Evolutionary conservation across 2,113 vertebrate species (phyloP).

Genomic region (Peromyscus polionotus): DNA sequence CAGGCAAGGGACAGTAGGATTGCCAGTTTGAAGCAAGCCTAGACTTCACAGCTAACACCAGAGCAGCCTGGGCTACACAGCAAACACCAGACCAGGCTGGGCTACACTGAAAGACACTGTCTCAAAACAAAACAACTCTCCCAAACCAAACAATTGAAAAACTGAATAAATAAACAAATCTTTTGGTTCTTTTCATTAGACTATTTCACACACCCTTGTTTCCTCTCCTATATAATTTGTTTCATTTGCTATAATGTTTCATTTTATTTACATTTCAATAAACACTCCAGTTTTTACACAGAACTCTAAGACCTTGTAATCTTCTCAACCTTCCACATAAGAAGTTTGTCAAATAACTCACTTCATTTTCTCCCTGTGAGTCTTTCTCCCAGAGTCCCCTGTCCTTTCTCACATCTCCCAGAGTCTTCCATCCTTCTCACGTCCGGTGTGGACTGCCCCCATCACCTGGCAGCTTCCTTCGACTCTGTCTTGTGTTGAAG

Average conservation of each 20-base stretch:
- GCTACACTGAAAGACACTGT: background rate
- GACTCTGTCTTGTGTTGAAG: background rate
- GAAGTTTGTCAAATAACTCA: background rate
- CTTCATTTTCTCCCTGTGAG: background rate
- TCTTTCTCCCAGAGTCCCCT: background rate
- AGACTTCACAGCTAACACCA: background rate
- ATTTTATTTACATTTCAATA: background rate
- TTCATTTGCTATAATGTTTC: conserved; percentile 33
- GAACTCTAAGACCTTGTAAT: background rate
- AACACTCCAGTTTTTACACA: background rate
- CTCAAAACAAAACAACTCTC: background rate
- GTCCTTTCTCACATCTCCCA: background rate
- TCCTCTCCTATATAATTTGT: conserved; percentile 6
- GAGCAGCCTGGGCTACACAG: background rate
- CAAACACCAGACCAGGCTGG: background rate
- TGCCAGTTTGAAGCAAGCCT: background rate
- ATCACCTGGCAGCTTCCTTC: background rate
- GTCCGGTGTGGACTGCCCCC: background rate
- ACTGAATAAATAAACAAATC: background rate
- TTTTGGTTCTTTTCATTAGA: background rate
- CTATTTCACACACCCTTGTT: background rate
- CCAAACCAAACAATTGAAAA: background rate
- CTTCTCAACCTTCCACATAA: background rate
- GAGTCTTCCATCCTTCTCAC: too few species aligned
- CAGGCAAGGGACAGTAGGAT: background rate